phyloP scores from a whole-genome alignment of 2,113 vertebrate species.

The Odocoileus virginianus region DNA sequence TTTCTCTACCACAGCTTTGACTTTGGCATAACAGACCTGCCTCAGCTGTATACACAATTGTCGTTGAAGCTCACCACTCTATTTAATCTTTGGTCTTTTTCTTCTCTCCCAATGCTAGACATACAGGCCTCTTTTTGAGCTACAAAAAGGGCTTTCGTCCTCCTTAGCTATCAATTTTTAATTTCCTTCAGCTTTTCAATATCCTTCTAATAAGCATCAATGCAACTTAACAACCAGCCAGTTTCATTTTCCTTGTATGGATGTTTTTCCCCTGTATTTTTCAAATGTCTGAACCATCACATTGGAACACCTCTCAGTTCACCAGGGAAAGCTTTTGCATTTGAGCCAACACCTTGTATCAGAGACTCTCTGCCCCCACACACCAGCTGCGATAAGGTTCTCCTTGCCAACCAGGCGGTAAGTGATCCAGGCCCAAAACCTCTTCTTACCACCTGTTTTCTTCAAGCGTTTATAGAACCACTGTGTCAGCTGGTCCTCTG shows the following conservation, averaged over 20 bases:
- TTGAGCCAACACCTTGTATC: background rate
- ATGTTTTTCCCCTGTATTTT: background rate
- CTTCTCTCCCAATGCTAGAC: background rate
- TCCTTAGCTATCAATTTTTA: slow-evolving; percentile 18
- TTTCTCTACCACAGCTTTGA: background rate
- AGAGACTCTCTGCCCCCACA: background rate
- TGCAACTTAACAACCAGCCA: slow-evolving; percentile 2
- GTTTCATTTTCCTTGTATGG: background rate
- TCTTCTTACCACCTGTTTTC: slow-evolving; percentile 5
- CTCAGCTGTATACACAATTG: background rate
- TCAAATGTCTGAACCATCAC: slow-evolving; percentile 18
- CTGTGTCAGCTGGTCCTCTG: background rate
- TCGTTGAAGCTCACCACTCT: background rate
- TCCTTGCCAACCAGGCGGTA: background rate
- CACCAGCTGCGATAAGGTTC: background rate
- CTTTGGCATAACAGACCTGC: background rate
- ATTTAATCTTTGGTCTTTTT: background rate
- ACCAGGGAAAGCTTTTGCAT: background rate
- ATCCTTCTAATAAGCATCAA: background rate
- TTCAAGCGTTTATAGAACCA: background rate
- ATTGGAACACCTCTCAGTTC: slow-evolving; percentile 10
- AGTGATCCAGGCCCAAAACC: background rate
- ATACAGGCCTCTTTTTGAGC: slow-evolving; percentile 18
- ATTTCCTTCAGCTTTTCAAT: background rate
- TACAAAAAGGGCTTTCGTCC: background rate